Conservation (phyloP, 2,888 invertebrate genomes). For the Tortricodes alternella region DNA sequence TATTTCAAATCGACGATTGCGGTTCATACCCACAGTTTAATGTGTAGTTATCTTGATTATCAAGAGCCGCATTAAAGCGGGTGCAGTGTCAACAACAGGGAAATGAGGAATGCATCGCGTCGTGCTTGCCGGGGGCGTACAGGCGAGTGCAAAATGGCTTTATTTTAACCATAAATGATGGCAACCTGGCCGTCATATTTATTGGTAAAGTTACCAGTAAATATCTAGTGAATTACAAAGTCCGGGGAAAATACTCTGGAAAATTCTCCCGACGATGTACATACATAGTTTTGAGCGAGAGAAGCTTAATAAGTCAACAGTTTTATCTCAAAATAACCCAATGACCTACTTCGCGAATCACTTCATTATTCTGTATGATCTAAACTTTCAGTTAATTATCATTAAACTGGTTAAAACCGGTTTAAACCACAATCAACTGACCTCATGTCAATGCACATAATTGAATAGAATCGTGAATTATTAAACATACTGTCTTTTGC, state of each 20-base stretch:
- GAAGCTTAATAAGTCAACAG: too few relatives aligned
- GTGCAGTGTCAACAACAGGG: constrained; percentile 62
- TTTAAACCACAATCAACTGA: not conserved
- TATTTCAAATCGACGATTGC: too few relatives aligned
- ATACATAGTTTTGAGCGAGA: too few relatives aligned
- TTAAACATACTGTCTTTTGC: not conserved
- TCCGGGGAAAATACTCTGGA: too few relatives aligned
- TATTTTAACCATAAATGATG: too few relatives aligned
- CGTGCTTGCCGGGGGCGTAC: constrained; percentile 2
- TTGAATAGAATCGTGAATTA: not conserved
- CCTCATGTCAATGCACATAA: not conserved
- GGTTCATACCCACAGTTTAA: not conserved
- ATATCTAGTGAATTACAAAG: too few relatives aligned
- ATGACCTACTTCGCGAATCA: too few relatives aligned
- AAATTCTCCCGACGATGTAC: too few relatives aligned
- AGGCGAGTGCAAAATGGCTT: not conserved
- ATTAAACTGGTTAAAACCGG: not conserved
- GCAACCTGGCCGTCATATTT: too few relatives aligned
- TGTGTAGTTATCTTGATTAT: not conserved
- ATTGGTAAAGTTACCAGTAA: not conserved
- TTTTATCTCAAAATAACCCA: too few relatives aligned
- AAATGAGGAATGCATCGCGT: constrained; percentile 61
- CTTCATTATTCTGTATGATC: too few relatives aligned
- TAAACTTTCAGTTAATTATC: too few relatives aligned
- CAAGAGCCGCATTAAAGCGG: constrained; percentile 56